A percentile compares a stretch with the other conserved stretches of the same genome.
phyloP scores from a whole-genome alignment of 2,113 vertebrate species.

The Hystrix cristata region DNA sequence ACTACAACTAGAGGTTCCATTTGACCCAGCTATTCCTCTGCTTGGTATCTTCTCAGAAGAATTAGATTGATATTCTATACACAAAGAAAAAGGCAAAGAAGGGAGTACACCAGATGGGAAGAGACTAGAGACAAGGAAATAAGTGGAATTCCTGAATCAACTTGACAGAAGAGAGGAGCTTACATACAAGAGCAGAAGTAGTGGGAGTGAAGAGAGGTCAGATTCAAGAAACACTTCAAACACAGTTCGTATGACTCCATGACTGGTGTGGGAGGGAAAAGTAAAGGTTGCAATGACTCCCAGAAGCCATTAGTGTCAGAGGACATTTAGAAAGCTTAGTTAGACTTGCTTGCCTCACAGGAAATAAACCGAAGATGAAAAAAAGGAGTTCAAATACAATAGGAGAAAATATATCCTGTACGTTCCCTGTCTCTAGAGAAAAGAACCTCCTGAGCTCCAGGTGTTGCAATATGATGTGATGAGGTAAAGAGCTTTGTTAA shows the following conservation, averaged over 20 bases:
- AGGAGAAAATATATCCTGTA: background rate
- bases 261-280: background rate
- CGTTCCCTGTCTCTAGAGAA: background rate
- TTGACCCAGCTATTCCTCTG: no score
- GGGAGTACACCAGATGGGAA: background rate
- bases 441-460: background rate
- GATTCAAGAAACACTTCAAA: background rate
- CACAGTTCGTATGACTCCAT: background rate
- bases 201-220: background rate
- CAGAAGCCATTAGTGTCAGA: constrained; percentile 1
- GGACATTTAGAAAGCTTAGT: background rate
- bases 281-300: background rate
- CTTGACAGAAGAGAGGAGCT: background rate
- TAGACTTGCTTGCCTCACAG: background rate
- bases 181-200: background rate
- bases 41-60: background rate
- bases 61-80: background rate
- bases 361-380: constrained; percentile 11
- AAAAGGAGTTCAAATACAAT: background rate
- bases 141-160: background rate
- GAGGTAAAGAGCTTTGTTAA: background rate
- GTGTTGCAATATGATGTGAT: background rate
- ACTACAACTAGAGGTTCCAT: no score
- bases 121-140: background rate
- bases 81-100: background rate